Base-by-base conservation (phyloP, 2,888 invertebrate species). In the Furcula furcula region DNA sequence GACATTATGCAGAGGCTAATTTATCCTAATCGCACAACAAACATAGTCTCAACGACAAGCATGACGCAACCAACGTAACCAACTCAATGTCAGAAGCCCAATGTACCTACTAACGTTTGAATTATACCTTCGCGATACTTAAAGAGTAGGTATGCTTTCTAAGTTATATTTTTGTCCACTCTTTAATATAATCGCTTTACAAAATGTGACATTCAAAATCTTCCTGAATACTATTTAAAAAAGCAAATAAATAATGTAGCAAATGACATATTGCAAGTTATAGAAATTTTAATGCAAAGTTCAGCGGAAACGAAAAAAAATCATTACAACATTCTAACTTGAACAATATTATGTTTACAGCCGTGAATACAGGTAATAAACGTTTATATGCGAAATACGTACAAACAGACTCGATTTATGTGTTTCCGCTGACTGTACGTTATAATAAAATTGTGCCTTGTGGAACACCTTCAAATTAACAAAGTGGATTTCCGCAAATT, bases 401-500 rank as follows among this genome's bases (percentile, higher is more conserved):
- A 47, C 37, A 34, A 42, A 26, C 35, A 42, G 33, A 42, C 39
- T n/a, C 47, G 36, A 44, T 53, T 58, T 42, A 55, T 41, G 46
- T 31, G 42, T 55, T 58, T 62, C 65, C 66, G 55, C 27, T 38
- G 36, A 38, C 28, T 25, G 32, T 39, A 39, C 44, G 33, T 59
- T 55, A 59, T 46, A 48, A 54, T 39, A 42, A 46, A 60, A 46
- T 46, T 54, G 46, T 46, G n/a, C n/a, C 40, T 56, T 41, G n/a
- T n/a, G 19, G 37, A 36, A 36, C 48, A 44, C 53, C 53, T 55
- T 45, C 46, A 45, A 51, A 59, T 60, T 60, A 61, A 58, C 40
- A 43, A 31, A 12, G 37, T 49, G 41, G 46, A 42, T 65, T 70
- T 69, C 69, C 69, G 62, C 47, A 55, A 57, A 59, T 55, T 57